These are phyloP conservation scores for Ostrea edulis DNA, from an alignment of 1,140 invertebrate genomes.

Conservation along the genomic window DNA sequence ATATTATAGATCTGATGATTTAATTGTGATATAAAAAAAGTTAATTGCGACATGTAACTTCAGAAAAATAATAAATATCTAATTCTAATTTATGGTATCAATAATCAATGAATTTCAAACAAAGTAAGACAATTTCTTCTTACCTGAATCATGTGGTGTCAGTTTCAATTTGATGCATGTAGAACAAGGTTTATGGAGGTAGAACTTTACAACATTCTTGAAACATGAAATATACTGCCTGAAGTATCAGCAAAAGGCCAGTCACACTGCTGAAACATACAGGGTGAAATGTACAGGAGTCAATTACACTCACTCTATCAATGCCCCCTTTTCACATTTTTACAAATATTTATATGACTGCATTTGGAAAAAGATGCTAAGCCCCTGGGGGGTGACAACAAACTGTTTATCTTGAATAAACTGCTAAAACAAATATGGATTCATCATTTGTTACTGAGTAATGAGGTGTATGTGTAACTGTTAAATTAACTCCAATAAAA, in stretches of 20 bases:
- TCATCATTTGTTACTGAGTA: not conserved
- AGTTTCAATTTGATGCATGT: constrained; percentile 15
- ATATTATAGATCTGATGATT: too few species aligned
- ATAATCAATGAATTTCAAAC: not conserved
- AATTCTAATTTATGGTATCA: too few species aligned
- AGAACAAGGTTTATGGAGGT: constrained; percentile 16
- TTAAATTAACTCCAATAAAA: not conserved
- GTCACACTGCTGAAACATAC: not conserved
- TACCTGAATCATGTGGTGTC: not conserved
- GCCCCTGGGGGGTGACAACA: constrained; percentile 12
- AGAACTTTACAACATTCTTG: constrained; percentile 29
- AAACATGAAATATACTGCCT: constrained; percentile 32
- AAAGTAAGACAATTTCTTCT: not conserved
- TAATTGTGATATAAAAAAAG: too few species aligned
- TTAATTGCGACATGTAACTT: too few species aligned
- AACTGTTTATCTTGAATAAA: constrained; percentile 26
- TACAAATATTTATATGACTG: constrained; percentile 27
- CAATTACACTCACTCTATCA: constrained; percentile 22
- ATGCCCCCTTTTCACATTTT: constrained; percentile 13
- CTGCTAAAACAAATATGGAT: constrained; percentile 17
- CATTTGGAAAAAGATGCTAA: constrained; percentile 20
- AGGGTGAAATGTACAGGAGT: constrained; percentile 17
- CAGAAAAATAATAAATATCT: too few species aligned
- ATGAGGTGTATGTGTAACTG: not conserved
- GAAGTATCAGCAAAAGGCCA: constrained; percentile 14